phyloP scores from a whole-genome alignment of 2,113 vertebrate species.

The Rhinoderma darwinii region DNA sequence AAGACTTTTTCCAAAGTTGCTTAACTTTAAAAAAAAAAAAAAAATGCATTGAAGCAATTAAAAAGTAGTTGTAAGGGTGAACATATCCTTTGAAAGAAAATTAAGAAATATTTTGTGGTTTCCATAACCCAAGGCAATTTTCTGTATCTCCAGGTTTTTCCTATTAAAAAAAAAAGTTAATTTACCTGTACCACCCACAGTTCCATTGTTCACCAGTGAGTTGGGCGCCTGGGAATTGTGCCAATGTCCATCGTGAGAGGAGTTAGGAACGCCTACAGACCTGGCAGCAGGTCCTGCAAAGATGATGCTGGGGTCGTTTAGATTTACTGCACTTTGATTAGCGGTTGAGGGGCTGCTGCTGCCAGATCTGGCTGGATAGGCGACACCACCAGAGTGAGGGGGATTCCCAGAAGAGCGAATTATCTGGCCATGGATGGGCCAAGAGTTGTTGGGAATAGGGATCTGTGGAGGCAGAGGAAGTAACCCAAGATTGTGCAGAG shows the following conservation, averaged over 20 bases:
- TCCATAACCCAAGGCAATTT: too few relatives aligned
- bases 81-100: too few relatives aligned
- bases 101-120: too few relatives aligned
- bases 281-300: slow-evolving; percentile 94
- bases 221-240: slow-evolving; percentile 88
- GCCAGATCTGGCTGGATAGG: slow-evolving; percentile 79
- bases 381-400: slow-evolving; percentile 81
- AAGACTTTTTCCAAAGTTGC: too few relatives aligned
- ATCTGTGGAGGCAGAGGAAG: slow-evolving; percentile 84
- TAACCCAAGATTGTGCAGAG: slow-evolving; percentile 85
- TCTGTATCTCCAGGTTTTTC: too few relatives aligned
- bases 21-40: too few relatives aligned
- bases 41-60: too few relatives aligned
- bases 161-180: slow-evolving; percentile 58
- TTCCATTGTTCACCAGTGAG: slow-evolving; percentile 91
- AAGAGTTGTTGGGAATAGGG: slow-evolving; percentile 83
- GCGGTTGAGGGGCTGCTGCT: slow-evolving; percentile 70
- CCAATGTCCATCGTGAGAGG: slow-evolving; percentile 90
- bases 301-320: slow-evolving; percentile 99
- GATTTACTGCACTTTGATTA: slow-evolving; percentile 81
- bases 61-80: too few relatives aligned
- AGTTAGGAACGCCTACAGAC: slow-evolving; percentile 79
- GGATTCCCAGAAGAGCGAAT: slow-evolving; percentile 81
- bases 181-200: slow-evolving; percentile 92
- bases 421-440: slow-evolving; percentile 91